Conservation (phyloP, 2,888 invertebrate genomes). For the Galeruca laticollis region DNA sequence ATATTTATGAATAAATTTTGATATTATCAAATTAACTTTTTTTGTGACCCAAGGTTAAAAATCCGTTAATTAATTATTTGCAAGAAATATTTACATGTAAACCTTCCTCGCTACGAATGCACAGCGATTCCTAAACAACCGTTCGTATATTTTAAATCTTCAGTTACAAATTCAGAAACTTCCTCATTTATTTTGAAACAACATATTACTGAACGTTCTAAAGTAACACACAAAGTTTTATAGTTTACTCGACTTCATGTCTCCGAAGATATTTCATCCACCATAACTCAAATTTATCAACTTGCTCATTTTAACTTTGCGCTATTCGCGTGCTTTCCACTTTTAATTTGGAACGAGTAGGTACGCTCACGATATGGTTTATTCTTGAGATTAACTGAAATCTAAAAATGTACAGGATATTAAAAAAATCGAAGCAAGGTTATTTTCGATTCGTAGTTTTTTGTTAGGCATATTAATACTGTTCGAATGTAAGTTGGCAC, state of each 20-base stretch:
- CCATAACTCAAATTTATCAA: slow-evolving; percentile 3
- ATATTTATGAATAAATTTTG: too few species aligned
- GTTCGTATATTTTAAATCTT: neutral
- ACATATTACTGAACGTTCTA: slow-evolving; percentile 3
- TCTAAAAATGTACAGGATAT: neutral
- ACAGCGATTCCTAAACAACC: neutral
- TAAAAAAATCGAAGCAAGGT: too few species aligned
- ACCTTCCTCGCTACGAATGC: neutral
- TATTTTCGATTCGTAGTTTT: too few species aligned
- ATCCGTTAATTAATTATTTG: too few species aligned
- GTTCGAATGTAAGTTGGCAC: too few species aligned
- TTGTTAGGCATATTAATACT: too few species aligned
- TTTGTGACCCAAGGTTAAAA: too few species aligned
- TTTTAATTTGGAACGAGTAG: too few species aligned
- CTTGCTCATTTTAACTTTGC: slow-evolving; percentile 7
- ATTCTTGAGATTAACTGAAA: neutral
- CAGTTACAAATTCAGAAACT: neutral
- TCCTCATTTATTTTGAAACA: neutral
- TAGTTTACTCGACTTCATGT: slow-evolving; percentile 12
- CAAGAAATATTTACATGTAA: neutral
- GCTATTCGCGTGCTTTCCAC: neutral
- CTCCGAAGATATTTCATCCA: slow-evolving; percentile 10
- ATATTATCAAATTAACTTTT: too few species aligned
- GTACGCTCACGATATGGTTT: neutral
- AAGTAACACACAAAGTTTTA: neutral